phyloP scores from a whole-genome alignment of 1,140 invertebrate species.

The Zophobas atratus region DNA sequence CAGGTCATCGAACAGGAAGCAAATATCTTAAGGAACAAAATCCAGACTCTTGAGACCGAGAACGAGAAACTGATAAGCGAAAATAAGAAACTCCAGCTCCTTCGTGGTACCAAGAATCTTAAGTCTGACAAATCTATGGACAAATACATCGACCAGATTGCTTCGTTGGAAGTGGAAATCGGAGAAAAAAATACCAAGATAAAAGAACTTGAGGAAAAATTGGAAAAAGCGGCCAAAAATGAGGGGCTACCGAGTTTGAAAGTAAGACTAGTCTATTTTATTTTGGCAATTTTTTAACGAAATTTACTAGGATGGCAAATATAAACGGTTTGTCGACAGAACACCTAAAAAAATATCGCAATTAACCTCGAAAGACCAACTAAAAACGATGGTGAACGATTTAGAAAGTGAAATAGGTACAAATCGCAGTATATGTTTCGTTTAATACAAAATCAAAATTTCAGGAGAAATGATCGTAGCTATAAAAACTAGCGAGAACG shows the following conservation, averaged over 20 bases:
- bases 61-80: constrained; percentile 82
- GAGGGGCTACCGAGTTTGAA: constrained; percentile 6
- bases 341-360: constrained; percentile 80
- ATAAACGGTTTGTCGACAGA: constrained; percentile 64
- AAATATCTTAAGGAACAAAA: constrained; percentile 75
- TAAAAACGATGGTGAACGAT: constrained; percentile 85
- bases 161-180: constrained; percentile 75
- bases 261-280: constrained; percentile 23
- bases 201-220: constrained; percentile 71
- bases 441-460: constrained; percentile 57
- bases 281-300: constrained; percentile 3
- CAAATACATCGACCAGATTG: constrained; percentile 74
- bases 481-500: constrained; percentile 74
- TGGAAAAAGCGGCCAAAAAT: constrained; percentile 8
- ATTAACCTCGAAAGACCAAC: constrained; percentile 78
- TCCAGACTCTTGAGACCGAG: constrained; percentile 78
- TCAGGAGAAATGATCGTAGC: constrained; percentile 77
- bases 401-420: constrained; percentile 85
- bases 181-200: constrained; percentile 75
- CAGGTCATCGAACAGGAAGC: constrained; percentile 84
- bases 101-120: constrained; percentile 70
- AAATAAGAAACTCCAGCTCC: constrained; percentile 76
- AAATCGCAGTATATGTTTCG: constrained; percentile 43
- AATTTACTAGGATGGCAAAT: constrained; percentile 28
- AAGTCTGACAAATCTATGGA: constrained; percentile 71